Percentiles rank a stretch among this genome's conserved stretches.
Conservation (phyloP, 2,888 invertebrate genomes). For the Noctua comes region DNA sequence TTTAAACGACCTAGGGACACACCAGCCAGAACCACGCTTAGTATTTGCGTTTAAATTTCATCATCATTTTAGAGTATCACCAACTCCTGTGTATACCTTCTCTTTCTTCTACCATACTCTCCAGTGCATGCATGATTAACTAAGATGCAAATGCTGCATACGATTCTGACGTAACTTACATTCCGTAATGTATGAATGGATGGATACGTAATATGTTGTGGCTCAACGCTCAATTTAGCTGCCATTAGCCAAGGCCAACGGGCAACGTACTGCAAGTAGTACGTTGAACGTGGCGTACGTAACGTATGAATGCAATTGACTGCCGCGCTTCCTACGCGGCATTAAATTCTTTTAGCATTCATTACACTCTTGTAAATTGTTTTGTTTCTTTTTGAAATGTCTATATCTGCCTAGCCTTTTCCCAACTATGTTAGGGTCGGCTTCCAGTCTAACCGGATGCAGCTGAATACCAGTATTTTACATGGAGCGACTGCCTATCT, state of each 20-base stretch:
- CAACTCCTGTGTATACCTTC: not conserved
- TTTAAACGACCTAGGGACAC: not conserved
- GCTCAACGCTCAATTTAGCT: not conserved
- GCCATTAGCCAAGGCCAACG: constrained; percentile 17
- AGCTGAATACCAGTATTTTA: too few species aligned
- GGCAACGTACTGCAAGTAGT: not conserved
- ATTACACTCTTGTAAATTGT: not conserved
- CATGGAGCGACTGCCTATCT: too few species aligned
- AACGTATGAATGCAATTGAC: not conserved
- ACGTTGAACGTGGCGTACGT: not conserved
- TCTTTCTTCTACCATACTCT: not conserved
- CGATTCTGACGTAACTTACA: not conserved
- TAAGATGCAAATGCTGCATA: not conserved
- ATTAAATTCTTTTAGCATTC: not conserved
- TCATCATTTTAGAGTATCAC: not conserved
- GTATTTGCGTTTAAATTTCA: not conserved
- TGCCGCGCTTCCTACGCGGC: not conserved
- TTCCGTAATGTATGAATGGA: not conserved
- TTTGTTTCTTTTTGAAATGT: not conserved
- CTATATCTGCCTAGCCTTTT: too few species aligned
- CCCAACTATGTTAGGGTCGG: too few species aligned
- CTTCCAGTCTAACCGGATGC: too few species aligned
- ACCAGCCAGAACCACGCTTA: not conserved
- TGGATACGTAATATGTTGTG: constrained; percentile 3
- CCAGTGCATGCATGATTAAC: not conserved